Base-by-base conservation (phyloP, 64 coral and sea anemone genomes). In the Acropora yongei region DNA sequence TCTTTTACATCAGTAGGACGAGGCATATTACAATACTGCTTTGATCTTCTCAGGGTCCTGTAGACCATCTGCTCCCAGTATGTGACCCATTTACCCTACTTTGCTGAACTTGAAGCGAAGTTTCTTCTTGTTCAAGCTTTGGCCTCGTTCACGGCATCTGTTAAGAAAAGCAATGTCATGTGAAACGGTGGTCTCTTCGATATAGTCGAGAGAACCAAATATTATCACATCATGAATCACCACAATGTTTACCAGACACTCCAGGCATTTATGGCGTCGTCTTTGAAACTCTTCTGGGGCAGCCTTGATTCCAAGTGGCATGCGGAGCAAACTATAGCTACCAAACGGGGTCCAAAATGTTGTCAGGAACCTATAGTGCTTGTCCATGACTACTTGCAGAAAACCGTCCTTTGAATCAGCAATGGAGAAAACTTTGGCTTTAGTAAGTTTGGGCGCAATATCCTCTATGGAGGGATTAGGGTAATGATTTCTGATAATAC, bases 311-410 rank as follows among this genome's bases (percentile, higher is more conserved):
- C 77, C 65, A 10, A 80, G 88, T 2, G 91, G 84, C 84, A 93
- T 93, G 48, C 66, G 43, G 12, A 95, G 48, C 82, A 78, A 91
- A 30, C 85, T 45, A 18, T 78, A 88, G 0, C 49, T 40, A 0
- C 88, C 83, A 42, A 81, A 95, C 3, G 88, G 82, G 14, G 82
- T 95, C 88, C 81, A 90, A 60, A 95, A 95, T 4, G 88, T 95
- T 10, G 89, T 57, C 13, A 91, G 77, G 45, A 87, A 90, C 58
- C 93, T 95, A 10, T 9, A 90, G 1, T 61, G 75, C n/a, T 90
- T 77, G 57, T 87, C 82, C 3, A 95, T 58, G 9, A 61, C 69
- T 2, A 90, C 72, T 79, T 90, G 80, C n/a, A 83, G 87, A 20
- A 90, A 85, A 0, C 93, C 60, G 49, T 90, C 41, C 68, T 87